phyloP scores from a whole-genome alignment of 1,140 invertebrate genomes.

The Trypoxylus dichotomus region DNA sequence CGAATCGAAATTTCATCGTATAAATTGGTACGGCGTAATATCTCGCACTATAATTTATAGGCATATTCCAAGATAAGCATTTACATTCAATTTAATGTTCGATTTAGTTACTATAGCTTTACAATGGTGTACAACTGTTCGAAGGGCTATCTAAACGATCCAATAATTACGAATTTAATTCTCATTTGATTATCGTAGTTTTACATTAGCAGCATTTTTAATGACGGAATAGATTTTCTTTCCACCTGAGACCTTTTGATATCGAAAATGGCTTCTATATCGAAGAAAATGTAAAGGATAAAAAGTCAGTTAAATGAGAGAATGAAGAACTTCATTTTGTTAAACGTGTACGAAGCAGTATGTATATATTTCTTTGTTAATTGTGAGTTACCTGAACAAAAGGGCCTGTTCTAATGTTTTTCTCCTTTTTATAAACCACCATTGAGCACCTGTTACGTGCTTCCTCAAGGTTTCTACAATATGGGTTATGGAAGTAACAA shows the following conservation, averaged over 20 bases:
- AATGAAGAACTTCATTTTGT: too few species aligned
- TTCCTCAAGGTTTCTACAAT: too few species aligned
- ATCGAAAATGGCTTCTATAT: not conserved
- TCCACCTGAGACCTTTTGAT: not conserved
- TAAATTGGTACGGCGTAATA: not conserved
- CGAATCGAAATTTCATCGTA: not conserved
- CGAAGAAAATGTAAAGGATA: not conserved
- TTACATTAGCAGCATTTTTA: not conserved
- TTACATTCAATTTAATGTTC: not conserved
- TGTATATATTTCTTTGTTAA: too few species aligned
- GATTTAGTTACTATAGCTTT: not conserved
- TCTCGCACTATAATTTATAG: not conserved
- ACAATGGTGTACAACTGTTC: not conserved
- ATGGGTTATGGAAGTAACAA: too few species aligned
- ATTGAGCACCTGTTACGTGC: too few species aligned
- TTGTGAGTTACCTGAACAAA: too few species aligned
- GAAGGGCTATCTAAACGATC: not conserved
- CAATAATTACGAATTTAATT: not conserved
- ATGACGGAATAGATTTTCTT: not conserved
- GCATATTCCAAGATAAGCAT: not conserved
- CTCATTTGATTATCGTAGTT: not conserved
- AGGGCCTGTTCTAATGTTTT: too few species aligned
- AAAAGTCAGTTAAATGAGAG: not conserved
- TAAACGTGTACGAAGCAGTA: too few species aligned
- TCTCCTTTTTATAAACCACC: too few species aligned